Evolutionary conservation across 1,140 invertebrate genomes (phyloP).

Genomic region (Papilio aristodemus): DNA sequence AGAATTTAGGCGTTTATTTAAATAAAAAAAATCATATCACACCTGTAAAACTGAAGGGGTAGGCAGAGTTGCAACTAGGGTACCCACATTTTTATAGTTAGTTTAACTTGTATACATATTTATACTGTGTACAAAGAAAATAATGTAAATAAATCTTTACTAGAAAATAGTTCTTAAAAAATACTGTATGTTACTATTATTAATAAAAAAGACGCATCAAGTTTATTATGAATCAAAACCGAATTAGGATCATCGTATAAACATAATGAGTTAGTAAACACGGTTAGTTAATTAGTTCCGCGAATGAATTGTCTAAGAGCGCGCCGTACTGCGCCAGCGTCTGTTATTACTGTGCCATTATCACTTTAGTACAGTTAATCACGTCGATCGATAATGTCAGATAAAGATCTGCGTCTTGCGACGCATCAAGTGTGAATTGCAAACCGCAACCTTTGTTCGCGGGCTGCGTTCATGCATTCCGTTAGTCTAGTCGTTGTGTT

Average conservation of each 20-base stretch:
- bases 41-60: no score
- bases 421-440: constrained; percentile 57
- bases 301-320: constrained; percentile 47
- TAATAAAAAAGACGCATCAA: neutral
- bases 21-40: constrained; percentile 35
- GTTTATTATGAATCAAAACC: constrained; percentile 14
- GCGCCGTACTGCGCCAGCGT: constrained; percentile 39
- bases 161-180: no score
- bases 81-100: no score
- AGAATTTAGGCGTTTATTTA: constrained; percentile 34
- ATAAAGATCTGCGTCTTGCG: constrained; percentile 56
- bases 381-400: constrained; percentile 58
- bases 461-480: constrained; percentile 25
- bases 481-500: constrained; percentile 13
- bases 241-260: constrained; percentile 15
- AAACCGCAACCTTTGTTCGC: constrained; percentile 50
- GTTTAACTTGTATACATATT: no score
- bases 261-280: constrained; percentile 29
- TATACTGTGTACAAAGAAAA: no score
- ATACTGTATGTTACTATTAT: no score
- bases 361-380: constrained; percentile 68
- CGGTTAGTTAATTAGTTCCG: constrained; percentile 34
- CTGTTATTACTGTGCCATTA: constrained; percentile 58
- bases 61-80: no score
- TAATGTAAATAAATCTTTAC: no score